Evolutionary conservation across 2,113 vertebrate species (phyloP).

Genomic region (Pterophyllum scalare): DNA sequence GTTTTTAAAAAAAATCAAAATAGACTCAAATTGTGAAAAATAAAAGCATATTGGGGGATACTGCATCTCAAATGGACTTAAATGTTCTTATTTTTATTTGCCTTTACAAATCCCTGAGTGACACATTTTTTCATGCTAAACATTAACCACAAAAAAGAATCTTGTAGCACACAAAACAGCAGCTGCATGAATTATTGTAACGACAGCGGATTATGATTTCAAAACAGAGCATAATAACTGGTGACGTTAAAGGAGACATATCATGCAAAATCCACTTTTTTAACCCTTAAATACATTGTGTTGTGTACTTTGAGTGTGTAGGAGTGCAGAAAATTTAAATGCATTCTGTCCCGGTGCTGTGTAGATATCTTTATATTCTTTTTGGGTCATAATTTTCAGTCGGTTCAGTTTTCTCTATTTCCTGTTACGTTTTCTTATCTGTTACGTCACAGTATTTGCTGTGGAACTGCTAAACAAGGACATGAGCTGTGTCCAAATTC

Average conservation of each 20-base stretch:
- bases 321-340: too few relatives aligned
- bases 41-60: not conserved
- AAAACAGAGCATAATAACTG: not conserved
- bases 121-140: not conserved
- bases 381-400: too few relatives aligned
- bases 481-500: too few relatives aligned
- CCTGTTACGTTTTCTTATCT: too few relatives aligned
- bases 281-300: too few relatives aligned
- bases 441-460: too few relatives aligned
- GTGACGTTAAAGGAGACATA: not conserved
- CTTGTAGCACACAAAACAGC: not conserved
- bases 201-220: not conserved
- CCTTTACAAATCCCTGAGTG: not conserved
- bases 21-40: not conserved
- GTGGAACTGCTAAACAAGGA: too few relatives aligned
- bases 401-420: too few relatives aligned
- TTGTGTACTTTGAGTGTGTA: too few relatives aligned
- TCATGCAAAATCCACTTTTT: too few relatives aligned
- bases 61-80: not conserved
- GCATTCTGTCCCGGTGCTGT: too few relatives aligned
- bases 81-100: not conserved
- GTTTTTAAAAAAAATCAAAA: not conserved
- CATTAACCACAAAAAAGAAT: not conserved
- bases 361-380: too few relatives aligned
- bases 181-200: slow-evolving; percentile 1